These are phyloP conservation scores for Cacatua alba DNA, from an alignment of 2,113 vertebrate species.

Conservation along the genomic window DNA sequence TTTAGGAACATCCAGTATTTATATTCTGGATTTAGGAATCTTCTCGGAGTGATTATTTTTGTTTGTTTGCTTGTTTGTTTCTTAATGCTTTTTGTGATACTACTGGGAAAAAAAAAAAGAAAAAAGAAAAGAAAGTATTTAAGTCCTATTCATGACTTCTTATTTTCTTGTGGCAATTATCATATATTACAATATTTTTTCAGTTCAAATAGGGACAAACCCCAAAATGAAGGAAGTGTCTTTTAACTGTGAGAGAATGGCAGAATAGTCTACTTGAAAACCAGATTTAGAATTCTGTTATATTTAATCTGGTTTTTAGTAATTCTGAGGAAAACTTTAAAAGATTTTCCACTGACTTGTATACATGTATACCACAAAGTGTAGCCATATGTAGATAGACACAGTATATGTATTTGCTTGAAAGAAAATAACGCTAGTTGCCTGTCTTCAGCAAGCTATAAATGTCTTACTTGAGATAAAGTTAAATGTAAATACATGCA, in stretches of 20 bases:
- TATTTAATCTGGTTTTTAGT: neutral
- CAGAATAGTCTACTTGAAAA: neutral
- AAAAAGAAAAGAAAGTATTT: neutral
- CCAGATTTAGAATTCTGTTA: neutral
- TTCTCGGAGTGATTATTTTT: neutral
- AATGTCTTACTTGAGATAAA: slow-evolving; percentile 74
- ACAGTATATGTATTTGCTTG: slow-evolving; percentile 20
- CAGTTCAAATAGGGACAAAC: neutral
- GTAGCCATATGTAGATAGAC: neutral
- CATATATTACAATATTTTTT: neutral
- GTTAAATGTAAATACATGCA: slow-evolving; percentile 71
- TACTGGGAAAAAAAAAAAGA: neutral
- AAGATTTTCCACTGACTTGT: neutral
- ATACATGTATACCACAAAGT: neutral
- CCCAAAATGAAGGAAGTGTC: neutral
- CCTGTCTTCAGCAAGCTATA: slow-evolving; percentile 45
- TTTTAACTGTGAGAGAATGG: neutral
- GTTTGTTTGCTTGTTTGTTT: neutral
- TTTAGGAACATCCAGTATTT: neutral
- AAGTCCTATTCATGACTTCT: neutral
- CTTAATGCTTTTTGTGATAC: neutral
- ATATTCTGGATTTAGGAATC: neutral
- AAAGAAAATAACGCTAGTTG: slow-evolving; percentile 37
- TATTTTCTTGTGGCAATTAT: neutral
- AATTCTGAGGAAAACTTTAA: neutral